Evolutionary conservation across 2,113 vertebrate genomes (phyloP).

Genomic region (Jacana jacana): DNA sequence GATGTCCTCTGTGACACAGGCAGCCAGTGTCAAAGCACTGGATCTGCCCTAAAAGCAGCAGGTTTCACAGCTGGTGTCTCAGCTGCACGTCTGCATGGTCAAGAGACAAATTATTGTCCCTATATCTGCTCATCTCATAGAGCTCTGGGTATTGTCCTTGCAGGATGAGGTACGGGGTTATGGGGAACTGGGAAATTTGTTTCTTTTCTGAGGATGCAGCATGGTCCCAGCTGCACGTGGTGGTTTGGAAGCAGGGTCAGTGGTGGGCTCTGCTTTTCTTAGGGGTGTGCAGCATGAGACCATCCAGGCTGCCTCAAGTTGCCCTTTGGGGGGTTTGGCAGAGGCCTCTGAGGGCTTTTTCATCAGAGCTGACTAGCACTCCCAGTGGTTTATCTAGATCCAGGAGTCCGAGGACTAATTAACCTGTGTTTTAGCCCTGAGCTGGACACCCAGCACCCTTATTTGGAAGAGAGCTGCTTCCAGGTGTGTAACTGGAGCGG

Average conservation of each 20-base stretch:
- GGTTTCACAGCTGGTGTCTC: background rate
- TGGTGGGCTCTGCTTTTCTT: background rate
- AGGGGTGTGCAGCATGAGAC: background rate
- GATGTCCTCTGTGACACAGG: background rate
- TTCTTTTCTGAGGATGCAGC: background rate
- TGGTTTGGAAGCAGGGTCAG: background rate
- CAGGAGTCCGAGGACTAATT: background rate
- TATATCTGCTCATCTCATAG: too few relatives aligned
- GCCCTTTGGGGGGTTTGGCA: background rate
- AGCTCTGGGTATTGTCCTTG: rapidly evolving
- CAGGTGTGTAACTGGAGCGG: background rate
- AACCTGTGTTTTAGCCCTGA: rapidly evolving
- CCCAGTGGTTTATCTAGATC: rapidly evolving
- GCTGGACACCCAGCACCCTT: background rate
- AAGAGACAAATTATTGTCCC: background rate
- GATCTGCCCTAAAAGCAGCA: background rate
- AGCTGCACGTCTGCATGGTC: rapidly evolving
- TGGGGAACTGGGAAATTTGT: background rate
- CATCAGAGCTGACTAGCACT: rapidly evolving
- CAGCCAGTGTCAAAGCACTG: rapidly evolving
- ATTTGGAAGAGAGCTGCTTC: background rate
- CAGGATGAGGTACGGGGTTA: background rate
- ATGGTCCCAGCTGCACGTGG: rapidly evolving
- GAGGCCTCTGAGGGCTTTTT: background rate
- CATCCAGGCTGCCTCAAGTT: rapidly evolving